Evolutionary conservation across 53 echinoderm and acorn worm genomes (phyloP).

Genomic region (Luidia sarsii): DNA sequence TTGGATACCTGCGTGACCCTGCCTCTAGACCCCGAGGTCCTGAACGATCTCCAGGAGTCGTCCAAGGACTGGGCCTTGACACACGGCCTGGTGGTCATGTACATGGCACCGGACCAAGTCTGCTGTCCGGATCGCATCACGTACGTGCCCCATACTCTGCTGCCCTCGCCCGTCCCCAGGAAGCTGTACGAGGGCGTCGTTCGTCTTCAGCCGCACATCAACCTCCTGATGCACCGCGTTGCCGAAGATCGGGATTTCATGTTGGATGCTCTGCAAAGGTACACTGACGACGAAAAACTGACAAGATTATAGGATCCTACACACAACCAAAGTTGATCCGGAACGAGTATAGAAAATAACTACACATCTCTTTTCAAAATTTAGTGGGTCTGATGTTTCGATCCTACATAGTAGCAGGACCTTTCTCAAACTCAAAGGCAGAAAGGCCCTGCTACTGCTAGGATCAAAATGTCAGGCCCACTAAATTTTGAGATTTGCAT

Average conservation of each 20-base stretch:
- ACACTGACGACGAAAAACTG: no score
- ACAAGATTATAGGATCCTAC: no score
- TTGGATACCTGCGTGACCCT: conserved; percentile 20
- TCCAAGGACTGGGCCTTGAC: conserved; percentile 72
- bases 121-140: conserved; percentile 53
- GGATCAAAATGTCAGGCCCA: no score
- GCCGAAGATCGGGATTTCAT: conserved; percentile 80
- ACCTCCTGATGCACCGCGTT: conserved; percentile 74
- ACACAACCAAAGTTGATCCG: no score
- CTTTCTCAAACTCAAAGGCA: no score
- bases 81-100: conserved; percentile 67
- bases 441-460: no score
- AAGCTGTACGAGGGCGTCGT: conserved; percentile 60
- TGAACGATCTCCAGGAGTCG: conserved; percentile 57
- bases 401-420: no score
- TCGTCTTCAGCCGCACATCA: conserved; percentile 62
- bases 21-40: conserved; percentile 49
- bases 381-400: no score
- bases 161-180: conserved; percentile 81
- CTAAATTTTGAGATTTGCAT: no score
- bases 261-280: conserved; percentile 72
- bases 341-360: no score
- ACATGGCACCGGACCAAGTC: conserved; percentile 22
- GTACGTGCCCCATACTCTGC: conserved; percentile 73
- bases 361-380: no score